A percentile compares a stretch with the other conserved stretches of the same genome.
phyloP scores from a whole-genome alignment of 2,113 vertebrate species.

The Microcebus tavaratra region DNA sequence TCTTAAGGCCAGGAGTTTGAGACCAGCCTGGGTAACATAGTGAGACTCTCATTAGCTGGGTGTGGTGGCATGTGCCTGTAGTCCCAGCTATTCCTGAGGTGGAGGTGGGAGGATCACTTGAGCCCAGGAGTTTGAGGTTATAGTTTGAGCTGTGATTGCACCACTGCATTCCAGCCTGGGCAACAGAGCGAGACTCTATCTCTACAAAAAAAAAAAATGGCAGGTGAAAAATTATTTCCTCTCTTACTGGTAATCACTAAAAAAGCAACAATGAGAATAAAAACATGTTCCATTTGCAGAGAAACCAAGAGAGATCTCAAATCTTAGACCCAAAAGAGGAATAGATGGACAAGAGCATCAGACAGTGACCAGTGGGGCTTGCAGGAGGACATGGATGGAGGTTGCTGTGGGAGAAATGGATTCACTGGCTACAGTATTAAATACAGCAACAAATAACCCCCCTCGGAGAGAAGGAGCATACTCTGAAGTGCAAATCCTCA shows the following conservation, averaged over 20 bases:
- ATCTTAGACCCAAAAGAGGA: background rate
- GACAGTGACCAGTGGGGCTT: background rate
- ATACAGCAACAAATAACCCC: background rate
- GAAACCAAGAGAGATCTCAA: background rate
- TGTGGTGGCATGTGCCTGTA: too few species aligned
- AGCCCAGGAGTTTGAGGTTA: too few species aligned
- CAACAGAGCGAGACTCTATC: too few species aligned
- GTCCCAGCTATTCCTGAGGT: too few species aligned
- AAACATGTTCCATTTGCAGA: background rate
- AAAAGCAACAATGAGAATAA: background rate
- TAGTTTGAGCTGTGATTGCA: too few species aligned
- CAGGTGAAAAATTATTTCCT: background rate
- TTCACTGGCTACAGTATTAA: background rate
- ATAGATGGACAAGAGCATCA: too few species aligned
- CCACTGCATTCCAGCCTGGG: too few species aligned
- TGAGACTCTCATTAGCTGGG: too few species aligned
- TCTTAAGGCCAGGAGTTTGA: too few species aligned
- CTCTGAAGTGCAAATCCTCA: background rate
- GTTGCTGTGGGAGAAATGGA: background rate
- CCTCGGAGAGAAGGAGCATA: background rate
- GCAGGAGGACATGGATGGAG: background rate
- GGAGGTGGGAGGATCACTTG: too few species aligned
- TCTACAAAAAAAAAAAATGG: too few species aligned
- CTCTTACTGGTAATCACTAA: background rate
- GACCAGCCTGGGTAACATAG: too few species aligned